Conservation (phyloP, 2,888 invertebrate species). For the Euclidia mi region DNA sequence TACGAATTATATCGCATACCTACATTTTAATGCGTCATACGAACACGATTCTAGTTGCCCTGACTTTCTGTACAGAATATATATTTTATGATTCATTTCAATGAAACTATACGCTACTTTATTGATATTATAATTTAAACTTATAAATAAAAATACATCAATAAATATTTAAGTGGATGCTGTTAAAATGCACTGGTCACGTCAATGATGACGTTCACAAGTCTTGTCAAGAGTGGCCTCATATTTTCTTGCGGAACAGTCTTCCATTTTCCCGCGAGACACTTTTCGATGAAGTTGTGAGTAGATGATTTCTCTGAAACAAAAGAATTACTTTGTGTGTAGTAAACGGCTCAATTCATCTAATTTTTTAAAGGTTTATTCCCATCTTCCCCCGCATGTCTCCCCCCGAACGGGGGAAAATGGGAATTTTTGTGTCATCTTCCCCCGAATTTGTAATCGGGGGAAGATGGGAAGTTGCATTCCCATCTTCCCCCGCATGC, state of each 20-base stretch:
- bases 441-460: no score
- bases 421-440: no score
- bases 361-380: no score
- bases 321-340: not conserved
- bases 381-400: no score
- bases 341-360: no score
- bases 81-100: not conserved
- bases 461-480: no score
- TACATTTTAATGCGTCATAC: no score
- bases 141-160: constrained; percentile 41
- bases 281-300: constrained; percentile 77
- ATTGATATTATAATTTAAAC: constrained; percentile 37
- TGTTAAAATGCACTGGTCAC: constrained; percentile 66
- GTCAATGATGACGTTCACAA: constrained; percentile 79
- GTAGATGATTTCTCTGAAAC: constrained; percentile 66
- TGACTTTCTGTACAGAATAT: no score
- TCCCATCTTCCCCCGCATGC: no score
- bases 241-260: constrained; percentile 75
- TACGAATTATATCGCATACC: no score
- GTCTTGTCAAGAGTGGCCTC: constrained; percentile 76
- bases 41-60: no score
- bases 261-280: constrained; percentile 78
- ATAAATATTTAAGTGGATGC: constrained; percentile 15
- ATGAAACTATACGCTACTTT: not conserved
- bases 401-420: no score